A percentile compares a stretch with the other conserved stretches of the same genome.
These are phyloP conservation scores for Drosophila yooni DNA, from an alignment of 2,888 invertebrate species.

Conservation along the genomic window DNA sequence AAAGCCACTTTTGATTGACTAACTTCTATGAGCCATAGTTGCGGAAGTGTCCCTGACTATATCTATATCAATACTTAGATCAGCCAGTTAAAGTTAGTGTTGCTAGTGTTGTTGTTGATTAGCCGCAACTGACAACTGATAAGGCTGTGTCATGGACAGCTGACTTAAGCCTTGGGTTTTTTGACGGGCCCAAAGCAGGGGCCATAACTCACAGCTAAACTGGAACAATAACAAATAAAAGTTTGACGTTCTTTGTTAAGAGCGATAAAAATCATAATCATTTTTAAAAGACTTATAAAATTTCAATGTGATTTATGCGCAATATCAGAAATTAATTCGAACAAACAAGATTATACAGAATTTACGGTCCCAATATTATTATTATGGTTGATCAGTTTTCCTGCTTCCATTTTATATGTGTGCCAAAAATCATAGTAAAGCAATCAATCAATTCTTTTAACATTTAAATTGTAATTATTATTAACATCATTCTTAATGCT, in stretches of 20 bases:
- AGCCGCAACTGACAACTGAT: constrained; percentile 29
- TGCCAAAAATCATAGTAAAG: neutral
- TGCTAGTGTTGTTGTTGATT: constrained; percentile 15
- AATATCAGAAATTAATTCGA: neutral
- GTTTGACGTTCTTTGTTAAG: constrained; percentile 25
- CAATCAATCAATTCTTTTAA: neutral
- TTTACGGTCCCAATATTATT: neutral
- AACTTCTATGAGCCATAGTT: constrained; percentile 4
- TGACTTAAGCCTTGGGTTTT: constrained; percentile 13
- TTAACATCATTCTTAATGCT: neutral
- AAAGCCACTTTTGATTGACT: constrained; percentile 27
- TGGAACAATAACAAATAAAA: constrained; percentile 17
- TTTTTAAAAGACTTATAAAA: constrained; percentile 4
- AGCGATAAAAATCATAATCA: neutral
- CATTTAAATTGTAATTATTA: neutral
- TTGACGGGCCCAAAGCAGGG: neutral
- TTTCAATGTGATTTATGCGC: neutral
- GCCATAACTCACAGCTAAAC: constrained; percentile 34
- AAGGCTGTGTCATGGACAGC: constrained; percentile 17
- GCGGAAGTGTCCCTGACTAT: constrained; percentile 38
- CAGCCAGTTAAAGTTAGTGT: neutral
- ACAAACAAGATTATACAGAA: too few species aligned
- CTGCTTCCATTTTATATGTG: neutral
- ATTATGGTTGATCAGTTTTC: neutral
- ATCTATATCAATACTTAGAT: neutral